These are phyloP conservation scores for Turritopsis dohrnii DNA, from an alignment of 30 jellyfish, hydroid and myxozoan species.

Conservation along the genomic window DNA sequence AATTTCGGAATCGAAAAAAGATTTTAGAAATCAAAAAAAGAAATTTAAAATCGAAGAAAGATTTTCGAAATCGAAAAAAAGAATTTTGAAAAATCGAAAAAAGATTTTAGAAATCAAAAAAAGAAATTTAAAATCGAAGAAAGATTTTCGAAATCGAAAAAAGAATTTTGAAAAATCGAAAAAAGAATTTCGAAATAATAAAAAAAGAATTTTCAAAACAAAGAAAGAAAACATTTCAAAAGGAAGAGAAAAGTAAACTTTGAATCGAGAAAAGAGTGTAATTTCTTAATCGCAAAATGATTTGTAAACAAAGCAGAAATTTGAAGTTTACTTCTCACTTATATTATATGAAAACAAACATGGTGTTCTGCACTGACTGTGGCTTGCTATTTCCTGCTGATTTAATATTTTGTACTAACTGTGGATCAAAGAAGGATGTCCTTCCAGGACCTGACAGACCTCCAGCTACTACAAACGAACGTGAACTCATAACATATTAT, in stretches of 20 bases:
- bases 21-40: too few species aligned
- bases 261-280: neutral
- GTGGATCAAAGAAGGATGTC: neutral
- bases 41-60: too few species aligned
- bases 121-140: too few species aligned
- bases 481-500: constrained; percentile 7
- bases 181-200: neutral
- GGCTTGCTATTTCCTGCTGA: neutral
- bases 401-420: constrained; percentile 6
- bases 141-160: too few species aligned
- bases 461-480: constrained; percentile 12
- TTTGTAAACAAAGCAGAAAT: neutral
- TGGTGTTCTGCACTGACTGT: neutral
- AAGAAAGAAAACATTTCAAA: neutral
- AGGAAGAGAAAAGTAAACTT: neutral
- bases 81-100: too few species aligned
- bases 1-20: too few species aligned
- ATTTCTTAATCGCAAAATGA: neutral
- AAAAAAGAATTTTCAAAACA: neutral
- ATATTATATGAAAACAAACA: neutral
- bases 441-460: constrained; percentile 4
- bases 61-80: too few species aligned
- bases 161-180: neutral
- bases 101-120: too few species aligned
- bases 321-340: neutral